These are phyloP conservation scores for Zaprionus obscuricornis DNA, from an alignment of 2,888 invertebrate genomes.

Conservation along the genomic window DNA sequence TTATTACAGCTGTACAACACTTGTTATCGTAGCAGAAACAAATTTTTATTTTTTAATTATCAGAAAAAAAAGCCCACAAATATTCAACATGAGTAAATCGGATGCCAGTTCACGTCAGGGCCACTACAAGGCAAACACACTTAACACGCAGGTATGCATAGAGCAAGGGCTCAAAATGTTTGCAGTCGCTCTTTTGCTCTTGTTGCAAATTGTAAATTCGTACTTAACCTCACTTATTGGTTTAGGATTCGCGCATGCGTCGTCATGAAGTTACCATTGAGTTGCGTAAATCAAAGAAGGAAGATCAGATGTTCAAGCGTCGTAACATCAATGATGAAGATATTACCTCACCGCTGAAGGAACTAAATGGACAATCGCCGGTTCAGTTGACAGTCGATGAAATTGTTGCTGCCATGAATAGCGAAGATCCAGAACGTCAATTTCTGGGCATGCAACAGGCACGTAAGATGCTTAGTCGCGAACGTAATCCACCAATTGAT, in stretches of 20 bases:
- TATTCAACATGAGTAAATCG: conserved; percentile 70
- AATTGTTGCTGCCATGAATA: conserved; percentile 89
- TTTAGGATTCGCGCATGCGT: conserved; percentile 89
- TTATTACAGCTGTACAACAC: conserved; percentile 41
- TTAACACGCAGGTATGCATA: conserved; percentile 90
- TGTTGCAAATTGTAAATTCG: too few species aligned
- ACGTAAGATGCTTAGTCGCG: conserved; percentile 93
- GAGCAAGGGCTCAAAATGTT: too few species aligned
- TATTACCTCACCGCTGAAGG: conserved; percentile 84
- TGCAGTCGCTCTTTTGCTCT: too few species aligned
- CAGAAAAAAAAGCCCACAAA: too few species aligned
- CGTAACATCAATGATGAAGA: conserved; percentile 89
- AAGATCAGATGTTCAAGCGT: conserved; percentile 96
- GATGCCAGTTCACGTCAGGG: conserved; percentile 85
- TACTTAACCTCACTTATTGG: conserved; percentile 49
- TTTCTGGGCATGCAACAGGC: conserved; percentile 91
- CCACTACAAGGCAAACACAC: conserved; percentile 91
- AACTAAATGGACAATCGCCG: conserved; percentile 83
- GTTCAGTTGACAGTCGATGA: conserved; percentile 87
- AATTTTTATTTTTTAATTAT: background rate
- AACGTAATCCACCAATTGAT: conserved; percentile 95
- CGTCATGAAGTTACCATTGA: conserved; percentile 95
- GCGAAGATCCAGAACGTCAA: conserved; percentile 86
- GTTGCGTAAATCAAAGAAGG: conserved; percentile 95
- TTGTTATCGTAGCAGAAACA: conserved; percentile 40